These are phyloP conservation scores for Ramphastos sulfuratus DNA, from an alignment of 2,113 vertebrate species.

Conservation along the genomic window DNA sequence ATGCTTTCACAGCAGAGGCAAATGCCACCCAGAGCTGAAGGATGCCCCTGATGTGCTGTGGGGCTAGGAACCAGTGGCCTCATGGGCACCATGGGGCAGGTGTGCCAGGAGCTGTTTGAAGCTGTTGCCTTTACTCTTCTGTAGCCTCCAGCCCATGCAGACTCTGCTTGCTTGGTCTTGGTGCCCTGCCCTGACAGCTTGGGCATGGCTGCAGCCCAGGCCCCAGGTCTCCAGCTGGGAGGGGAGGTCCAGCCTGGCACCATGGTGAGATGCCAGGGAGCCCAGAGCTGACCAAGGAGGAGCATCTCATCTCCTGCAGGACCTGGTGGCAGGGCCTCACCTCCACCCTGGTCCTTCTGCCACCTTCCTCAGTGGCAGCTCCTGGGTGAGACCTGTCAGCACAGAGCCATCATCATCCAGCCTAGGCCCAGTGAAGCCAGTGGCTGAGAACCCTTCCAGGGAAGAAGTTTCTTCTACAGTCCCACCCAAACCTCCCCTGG, in stretches of 20 bases:
- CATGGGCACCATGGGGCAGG: not conserved
- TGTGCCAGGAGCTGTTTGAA: not conserved
- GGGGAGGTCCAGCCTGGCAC: not conserved
- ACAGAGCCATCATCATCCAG: no score
- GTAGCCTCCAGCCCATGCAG: not conserved
- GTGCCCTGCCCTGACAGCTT: constrained; percentile 40
- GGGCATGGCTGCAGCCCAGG: not conserved
- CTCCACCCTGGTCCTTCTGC: not conserved
- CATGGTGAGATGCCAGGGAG: no score
- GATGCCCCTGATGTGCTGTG: accelerated
- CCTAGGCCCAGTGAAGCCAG: no score
- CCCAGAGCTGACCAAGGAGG: not conserved
- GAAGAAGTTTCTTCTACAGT: no score
- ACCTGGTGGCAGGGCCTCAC: no score
- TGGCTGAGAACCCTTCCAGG: no score
- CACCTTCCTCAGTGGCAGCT: not conserved
- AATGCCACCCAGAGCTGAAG: not conserved
- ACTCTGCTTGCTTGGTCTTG: not conserved
- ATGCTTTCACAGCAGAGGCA: not conserved
- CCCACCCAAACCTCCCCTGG: no score
- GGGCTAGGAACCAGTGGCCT: not conserved
- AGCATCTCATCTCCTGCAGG: not conserved
- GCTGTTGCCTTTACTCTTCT: not conserved
- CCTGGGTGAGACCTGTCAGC: no score
- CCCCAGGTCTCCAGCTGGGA: not conserved